These are phyloP conservation scores for Hippopotamus amphibius DNA, from an alignment of 2,113 vertebrate species.

Conservation along the genomic window DNA sequence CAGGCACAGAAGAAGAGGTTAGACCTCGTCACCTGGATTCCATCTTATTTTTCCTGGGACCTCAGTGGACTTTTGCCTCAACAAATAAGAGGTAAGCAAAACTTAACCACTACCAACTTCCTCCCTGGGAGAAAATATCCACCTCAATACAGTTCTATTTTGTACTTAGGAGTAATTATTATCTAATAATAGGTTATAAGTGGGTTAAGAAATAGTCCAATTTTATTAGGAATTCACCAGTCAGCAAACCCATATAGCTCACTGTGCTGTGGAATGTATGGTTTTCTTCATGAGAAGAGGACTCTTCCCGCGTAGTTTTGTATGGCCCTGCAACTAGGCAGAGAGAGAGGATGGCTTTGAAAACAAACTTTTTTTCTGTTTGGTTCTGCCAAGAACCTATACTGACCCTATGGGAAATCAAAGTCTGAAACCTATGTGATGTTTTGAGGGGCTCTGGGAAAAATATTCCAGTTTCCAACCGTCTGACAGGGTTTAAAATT, in stretches of 20 bases:
- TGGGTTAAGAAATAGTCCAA: not conserved
- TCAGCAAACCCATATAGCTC: accelerated
- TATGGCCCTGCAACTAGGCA: not conserved
- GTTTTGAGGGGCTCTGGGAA: not conserved
- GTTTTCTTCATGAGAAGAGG: not conserved
- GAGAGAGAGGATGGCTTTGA: not conserved
- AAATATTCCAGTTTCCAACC: not conserved
- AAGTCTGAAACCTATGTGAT: not conserved
- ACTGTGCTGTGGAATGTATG: not conserved
- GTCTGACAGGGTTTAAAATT: not conserved
- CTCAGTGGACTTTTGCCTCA: not conserved
- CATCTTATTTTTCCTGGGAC: not conserved
- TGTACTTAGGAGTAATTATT: constrained; percentile 31
- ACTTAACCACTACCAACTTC: not conserved
- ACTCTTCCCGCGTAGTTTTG: not conserved
- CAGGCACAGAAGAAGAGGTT: not conserved
- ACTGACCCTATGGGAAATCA: not conserved
- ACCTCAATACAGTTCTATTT: not conserved
- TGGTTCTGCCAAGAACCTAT: not conserved
- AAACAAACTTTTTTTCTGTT: not conserved
- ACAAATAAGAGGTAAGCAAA: not conserved
- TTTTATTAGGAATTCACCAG: not conserved
- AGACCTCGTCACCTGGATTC: not conserved
- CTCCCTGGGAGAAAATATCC: not conserved
- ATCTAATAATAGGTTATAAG: not conserved